These are phyloP conservation scores for Erebia epiphron DNA, from an alignment of 2,888 invertebrate species.

Conservation along the genomic window DNA sequence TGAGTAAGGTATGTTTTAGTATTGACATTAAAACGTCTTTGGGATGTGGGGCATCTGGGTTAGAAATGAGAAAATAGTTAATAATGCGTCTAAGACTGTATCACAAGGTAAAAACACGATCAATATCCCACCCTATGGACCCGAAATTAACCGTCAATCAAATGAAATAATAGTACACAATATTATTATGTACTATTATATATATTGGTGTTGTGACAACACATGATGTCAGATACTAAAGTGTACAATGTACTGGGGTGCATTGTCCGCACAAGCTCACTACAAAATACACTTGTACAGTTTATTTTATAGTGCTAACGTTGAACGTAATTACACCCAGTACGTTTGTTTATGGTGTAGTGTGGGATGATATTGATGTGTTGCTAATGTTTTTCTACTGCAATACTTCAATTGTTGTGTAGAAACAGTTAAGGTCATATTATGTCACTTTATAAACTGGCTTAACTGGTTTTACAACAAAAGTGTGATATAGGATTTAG, in stretches of 20 bases:
- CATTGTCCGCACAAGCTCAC: no score
- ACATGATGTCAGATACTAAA: no score
- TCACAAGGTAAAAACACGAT: not conserved
- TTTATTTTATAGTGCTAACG: no score
- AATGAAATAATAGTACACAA: no score
- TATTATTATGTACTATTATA: no score
- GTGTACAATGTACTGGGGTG: no score
- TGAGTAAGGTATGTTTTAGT: slow-evolving; percentile 40
- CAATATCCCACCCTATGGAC: not conserved
- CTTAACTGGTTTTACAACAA: slow-evolving; percentile 7
- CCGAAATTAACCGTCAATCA: no score
- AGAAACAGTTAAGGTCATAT: slow-evolving; percentile 2
- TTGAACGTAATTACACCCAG: no score
- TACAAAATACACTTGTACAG: no score
- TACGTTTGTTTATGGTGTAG: not conserved
- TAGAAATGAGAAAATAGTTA: not conserved
- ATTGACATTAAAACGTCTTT: not conserved
- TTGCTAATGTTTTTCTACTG: not conserved
- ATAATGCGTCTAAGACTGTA: not conserved
- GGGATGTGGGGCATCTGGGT: slow-evolving; percentile 9
- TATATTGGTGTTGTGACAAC: no score
- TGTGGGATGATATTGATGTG: not conserved
- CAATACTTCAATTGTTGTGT: not conserved
- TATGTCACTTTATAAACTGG: not conserved
- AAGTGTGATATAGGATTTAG: slow-evolving; percentile 10